A percentile compares a stretch with the other conserved stretches of the same genome.
These are phyloP conservation scores for Mastomys coucha DNA, from an alignment of 2,113 vertebrate genomes.

Conservation along the genomic window DNA sequence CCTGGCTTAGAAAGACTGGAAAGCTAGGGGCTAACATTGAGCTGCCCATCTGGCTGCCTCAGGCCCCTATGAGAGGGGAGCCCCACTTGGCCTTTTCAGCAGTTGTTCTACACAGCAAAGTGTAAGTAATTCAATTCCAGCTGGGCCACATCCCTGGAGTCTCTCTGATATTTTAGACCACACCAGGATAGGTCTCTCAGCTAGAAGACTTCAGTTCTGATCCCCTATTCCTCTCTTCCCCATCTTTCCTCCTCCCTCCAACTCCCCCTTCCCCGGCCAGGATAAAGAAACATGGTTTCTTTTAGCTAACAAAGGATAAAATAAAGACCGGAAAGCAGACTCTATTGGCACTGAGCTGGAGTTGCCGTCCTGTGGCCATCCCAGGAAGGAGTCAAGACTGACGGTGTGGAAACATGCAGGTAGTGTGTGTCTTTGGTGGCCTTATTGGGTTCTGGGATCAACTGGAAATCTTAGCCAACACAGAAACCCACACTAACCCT, in stretches of 20 bases:
- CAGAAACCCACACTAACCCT: too few relatives aligned
- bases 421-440: too few relatives aligned
- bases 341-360: background rate
- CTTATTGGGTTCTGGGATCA: too few relatives aligned
- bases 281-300: background rate
- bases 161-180: rapidly evolving
- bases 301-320: background rate
- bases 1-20: background rate
- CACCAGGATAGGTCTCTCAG: rapidly evolving
- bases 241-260: rapidly evolving
- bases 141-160: background rate
- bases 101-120: background rate
- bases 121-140: background rate
- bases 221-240: rapidly evolving
- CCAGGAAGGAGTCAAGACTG: background rate
- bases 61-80: background rate
- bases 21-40: background rate
- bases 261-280: too few relatives aligned
- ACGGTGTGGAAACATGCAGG: background rate
- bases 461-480: background rate
- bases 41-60: background rate
- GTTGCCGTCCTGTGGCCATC: background rate
- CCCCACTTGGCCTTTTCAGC: background rate
- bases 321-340: background rate
- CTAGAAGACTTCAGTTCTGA: background rate